Evolutionary conservation across 2,113 vertebrate genomes (phyloP), one percentile per base, ranked within the genome.

Genomic region (Tamias sibiricus): DNA sequence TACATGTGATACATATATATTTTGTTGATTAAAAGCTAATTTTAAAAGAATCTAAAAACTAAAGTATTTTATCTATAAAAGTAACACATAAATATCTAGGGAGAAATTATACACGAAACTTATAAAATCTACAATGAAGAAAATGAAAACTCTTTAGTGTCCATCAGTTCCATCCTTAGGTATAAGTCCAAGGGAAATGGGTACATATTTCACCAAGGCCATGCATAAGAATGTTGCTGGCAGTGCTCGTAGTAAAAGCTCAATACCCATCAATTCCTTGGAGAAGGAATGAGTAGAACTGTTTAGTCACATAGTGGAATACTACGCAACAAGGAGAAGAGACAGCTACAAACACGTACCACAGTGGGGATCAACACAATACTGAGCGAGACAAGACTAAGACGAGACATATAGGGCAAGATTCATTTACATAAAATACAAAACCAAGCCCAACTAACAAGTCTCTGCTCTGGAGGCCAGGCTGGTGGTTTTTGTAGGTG

Each of bases 41-140:
- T 47, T 76, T 17, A 89, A 83, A 72, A 32, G 20, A 42, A 14
- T 22, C 6, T 54, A 69, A 66, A 52, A 40, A 84, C 59, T 37
- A 80, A 88, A 83, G 87, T 6, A 84, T 64, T 42, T 49, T 4
- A 82, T 77, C 79, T 37, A 72, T 22, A 90, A 79, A 1, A 90
- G 40, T 90, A 72, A 85, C 35, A 87, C 71, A 87, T 62, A 95
- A 72, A 28, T 87, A 84, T 28, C 44, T 83, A 72, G 8, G 37
- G 49, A 79, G 42, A 77, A 90, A 87, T 96, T 82, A 82, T 20
- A 87, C 8, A 87, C 66, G 35, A 87, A 87, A 79, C 69, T 66
- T 90, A 79, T 4, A 82, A 68, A 95, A 93, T n/a, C 49, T 71
- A 91, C 30, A 28, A 37, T 20, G n/a, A 92, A 71, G 52, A 95